These are phyloP conservation scores for Eucidaris tribuloides DNA, from an alignment of 35 echinoderm and acorn worm genomes.

Conservation along the genomic window DNA sequence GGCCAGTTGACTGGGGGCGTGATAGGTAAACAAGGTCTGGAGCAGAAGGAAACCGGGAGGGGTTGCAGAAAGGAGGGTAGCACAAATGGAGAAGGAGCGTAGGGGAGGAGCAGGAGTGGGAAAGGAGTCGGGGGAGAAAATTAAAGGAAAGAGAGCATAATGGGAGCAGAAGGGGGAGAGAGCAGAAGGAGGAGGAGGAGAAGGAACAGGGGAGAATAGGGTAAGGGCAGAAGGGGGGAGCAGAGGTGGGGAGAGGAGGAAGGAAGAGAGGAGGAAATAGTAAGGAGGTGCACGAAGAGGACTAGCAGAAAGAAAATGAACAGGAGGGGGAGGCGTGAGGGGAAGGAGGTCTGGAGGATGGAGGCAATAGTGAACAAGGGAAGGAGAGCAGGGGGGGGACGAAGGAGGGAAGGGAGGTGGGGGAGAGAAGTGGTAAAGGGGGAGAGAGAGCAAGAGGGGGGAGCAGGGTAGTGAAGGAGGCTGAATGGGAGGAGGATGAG, in stretches of 20 bases:
- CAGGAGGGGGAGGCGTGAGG: too few species aligned
- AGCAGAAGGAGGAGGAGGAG: too few species aligned
- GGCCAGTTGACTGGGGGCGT: too few species aligned
- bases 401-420: too few species aligned
- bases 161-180: background rate
- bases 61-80: background rate
- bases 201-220: background rate
- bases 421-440: too few species aligned
- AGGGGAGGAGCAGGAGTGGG: background rate
- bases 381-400: too few species aligned
- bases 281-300: background rate
- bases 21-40: background rate
- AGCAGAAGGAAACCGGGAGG: background rate
- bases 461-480: background rate
- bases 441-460: background rate
- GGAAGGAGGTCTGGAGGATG: too few species aligned
- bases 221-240: background rate
- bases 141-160: background rate
- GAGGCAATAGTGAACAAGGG: too few species aligned
- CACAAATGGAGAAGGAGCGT: background rate
- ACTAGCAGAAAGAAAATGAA: background rate
- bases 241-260: too few species aligned
- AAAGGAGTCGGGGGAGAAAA: background rate
- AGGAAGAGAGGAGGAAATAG: background rate
- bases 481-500: background rate